Conservation (phyloP, 1,140 invertebrate genomes). For the Lanistes nyassanus region DNA sequence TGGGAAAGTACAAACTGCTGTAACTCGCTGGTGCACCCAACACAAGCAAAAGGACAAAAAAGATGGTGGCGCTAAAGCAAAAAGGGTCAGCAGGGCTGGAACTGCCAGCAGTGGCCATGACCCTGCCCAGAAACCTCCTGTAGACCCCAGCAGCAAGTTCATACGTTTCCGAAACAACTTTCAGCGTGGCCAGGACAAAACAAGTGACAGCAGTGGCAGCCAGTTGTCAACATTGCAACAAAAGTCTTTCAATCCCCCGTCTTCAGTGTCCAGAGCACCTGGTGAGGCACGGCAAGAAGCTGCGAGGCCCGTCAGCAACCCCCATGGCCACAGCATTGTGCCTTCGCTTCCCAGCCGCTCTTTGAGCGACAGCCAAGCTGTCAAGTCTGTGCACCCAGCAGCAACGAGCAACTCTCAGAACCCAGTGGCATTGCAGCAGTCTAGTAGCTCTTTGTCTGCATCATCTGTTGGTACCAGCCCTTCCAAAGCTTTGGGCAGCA, state of each 20-base stretch:
- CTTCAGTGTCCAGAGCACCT: neutral
- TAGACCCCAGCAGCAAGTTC: slow-evolving; percentile 17
- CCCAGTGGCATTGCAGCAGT: neutral
- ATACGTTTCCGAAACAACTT: slow-evolving; percentile 17
- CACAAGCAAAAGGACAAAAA: neutral
- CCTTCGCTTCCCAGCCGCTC: neutral
- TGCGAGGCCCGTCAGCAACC: slow-evolving; percentile 10
- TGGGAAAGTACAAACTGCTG: neutral
- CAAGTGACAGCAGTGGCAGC: neutral
- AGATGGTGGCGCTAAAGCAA: neutral
- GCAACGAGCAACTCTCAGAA: neutral
- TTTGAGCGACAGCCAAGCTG: slow-evolving; percentile 8
- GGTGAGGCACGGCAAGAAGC: neutral
- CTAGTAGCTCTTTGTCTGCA: neutral
- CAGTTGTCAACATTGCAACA: neutral
- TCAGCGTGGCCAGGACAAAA: neutral
- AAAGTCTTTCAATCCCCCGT: neutral
- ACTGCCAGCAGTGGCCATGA: neutral
- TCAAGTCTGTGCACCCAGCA: neutral
- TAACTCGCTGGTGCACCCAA: slow-evolving; percentile 6
- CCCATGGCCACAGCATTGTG: neutral
- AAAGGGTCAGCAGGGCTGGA: too few relatives aligned
- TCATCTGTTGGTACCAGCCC: neutral
- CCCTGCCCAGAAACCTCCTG: slow-evolving; percentile 16
- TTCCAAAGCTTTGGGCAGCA: neutral